phyloP scores from a whole-genome alignment of 2,888 invertebrate species.

The Dryococelus australis region DNA sequence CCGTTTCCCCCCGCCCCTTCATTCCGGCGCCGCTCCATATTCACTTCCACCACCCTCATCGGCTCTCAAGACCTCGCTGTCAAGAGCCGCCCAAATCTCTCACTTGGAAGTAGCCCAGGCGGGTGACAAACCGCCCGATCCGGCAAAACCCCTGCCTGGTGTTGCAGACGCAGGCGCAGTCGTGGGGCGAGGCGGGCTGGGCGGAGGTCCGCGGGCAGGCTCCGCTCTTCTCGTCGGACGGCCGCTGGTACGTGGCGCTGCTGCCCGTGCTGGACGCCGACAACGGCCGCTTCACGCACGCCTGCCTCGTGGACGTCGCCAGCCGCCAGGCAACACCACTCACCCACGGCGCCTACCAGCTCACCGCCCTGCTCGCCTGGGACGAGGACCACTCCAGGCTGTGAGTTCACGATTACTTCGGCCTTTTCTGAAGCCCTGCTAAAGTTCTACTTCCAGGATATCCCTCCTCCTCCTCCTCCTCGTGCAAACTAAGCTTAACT shows the following conservation, averaged over 20 bases:
- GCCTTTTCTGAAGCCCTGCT: too few relatives aligned
- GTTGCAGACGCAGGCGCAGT: constrained; percentile 48
- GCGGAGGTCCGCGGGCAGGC: constrained; percentile 54
- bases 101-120: too few relatives aligned
- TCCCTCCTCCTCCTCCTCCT: too few relatives aligned
- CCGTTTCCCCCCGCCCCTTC: too few relatives aligned
- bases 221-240: constrained; percentile 57
- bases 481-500: too few relatives aligned
- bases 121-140: too few relatives aligned
- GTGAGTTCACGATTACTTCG: constrained; percentile 63
- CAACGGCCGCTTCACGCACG: constrained; percentile 67
- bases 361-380: constrained; percentile 78
- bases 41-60: too few relatives aligned
- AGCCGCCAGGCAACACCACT: constrained; percentile 61
- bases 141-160: too few relatives aligned
- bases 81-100: too few relatives aligned
- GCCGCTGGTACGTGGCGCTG: constrained; percentile 61
- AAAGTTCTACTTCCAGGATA: too few relatives aligned
- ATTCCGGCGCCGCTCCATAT: too few relatives aligned
- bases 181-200: constrained; percentile 53
- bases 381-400: constrained; percentile 74
- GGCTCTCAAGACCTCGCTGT: too few relatives aligned
- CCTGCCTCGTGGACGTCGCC: constrained; percentile 53
- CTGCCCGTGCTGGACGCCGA: constrained; percentile 63
- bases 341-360: constrained; percentile 78